These are phyloP conservation scores for Busseola fusca DNA, from an alignment of 2,888 invertebrate genomes.

Conservation along the genomic window DNA sequence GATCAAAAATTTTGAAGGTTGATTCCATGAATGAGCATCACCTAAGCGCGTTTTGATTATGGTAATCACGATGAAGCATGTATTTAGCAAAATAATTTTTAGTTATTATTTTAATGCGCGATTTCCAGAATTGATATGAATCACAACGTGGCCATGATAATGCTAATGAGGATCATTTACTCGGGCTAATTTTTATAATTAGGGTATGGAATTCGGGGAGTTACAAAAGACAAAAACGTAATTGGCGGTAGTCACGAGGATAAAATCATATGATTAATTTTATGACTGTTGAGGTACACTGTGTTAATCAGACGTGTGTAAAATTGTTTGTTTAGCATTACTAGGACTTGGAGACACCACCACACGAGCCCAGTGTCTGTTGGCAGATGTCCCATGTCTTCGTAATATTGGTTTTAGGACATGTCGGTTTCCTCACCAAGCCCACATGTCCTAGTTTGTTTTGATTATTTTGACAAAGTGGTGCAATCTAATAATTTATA, in stretches of 20 bases:
- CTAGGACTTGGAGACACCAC: neutral
- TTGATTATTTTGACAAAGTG: neutral
- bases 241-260: slow-evolving; percentile 19
- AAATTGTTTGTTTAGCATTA: neutral
- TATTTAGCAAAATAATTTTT: slow-evolving; percentile 57
- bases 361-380: no score
- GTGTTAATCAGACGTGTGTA: neutral
- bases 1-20: slow-evolving; percentile 39
- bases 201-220: slow-evolving; percentile 34
- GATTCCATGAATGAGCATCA: slow-evolving; percentile 42
- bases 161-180: slow-evolving; percentile 54
- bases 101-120: slow-evolving; percentile 53
- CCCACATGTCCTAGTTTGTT: no score
- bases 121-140: slow-evolving; percentile 59
- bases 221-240: slow-evolving; percentile 37
- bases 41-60: slow-evolving; percentile 63
- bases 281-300: neutral
- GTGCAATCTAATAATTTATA: neutral
- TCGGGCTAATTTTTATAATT: slow-evolving; percentile 54
- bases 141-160: slow-evolving; percentile 45
- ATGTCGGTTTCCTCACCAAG: no score
- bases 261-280: slow-evolving; percentile 30
- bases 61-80: slow-evolving; percentile 50
- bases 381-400: neutral
- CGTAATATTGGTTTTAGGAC: no score